Conservation (phyloP, 2,888 invertebrate species). For the Unio pictorum region DNA sequence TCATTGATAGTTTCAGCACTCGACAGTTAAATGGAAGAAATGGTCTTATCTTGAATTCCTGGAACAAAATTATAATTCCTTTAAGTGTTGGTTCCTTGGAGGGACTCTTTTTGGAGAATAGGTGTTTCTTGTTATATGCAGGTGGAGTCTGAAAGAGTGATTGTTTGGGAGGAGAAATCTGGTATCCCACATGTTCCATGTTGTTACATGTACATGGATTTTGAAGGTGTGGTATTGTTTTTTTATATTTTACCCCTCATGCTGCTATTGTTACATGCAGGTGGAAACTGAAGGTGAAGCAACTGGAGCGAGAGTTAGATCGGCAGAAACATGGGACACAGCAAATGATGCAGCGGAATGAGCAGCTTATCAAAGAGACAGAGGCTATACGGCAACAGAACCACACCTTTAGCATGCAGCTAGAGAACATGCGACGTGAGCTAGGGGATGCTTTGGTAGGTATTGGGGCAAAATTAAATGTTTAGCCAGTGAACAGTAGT, state of each 20-base stretch:
- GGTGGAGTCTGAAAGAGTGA: no score
- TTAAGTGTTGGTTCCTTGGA: no score
- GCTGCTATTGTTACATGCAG: slow-evolving; percentile 29
- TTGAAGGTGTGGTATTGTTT: no score
- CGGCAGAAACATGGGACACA: slow-evolving; percentile 59
- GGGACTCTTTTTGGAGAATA: no score
- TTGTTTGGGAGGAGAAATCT: no score
- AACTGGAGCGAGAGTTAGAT: slow-evolving; percentile 66
- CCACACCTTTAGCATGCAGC: slow-evolving; percentile 54
- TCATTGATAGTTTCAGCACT: no score
- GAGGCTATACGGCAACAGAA: slow-evolving; percentile 58
- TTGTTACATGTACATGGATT: no score
- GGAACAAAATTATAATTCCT: no score
- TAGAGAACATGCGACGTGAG: slow-evolving; percentile 63
- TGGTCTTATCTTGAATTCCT: no score
- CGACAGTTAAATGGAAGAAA: no score
- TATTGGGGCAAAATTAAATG: not conserved
- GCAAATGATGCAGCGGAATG: slow-evolving; percentile 62
- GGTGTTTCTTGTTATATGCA: no score
- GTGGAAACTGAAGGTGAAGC: slow-evolving; percentile 68
- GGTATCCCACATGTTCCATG: no score
- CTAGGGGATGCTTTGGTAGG: slow-evolving; percentile 64
- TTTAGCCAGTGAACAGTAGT: not conserved
- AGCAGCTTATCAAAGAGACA: slow-evolving; percentile 65
- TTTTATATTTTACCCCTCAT: not conserved